Evolutionary conservation across 1,140 invertebrate genomes (phyloP), one percentile per base, ranked within the genome.

Genomic region (Pseudomyrmex pallidus): DNA sequence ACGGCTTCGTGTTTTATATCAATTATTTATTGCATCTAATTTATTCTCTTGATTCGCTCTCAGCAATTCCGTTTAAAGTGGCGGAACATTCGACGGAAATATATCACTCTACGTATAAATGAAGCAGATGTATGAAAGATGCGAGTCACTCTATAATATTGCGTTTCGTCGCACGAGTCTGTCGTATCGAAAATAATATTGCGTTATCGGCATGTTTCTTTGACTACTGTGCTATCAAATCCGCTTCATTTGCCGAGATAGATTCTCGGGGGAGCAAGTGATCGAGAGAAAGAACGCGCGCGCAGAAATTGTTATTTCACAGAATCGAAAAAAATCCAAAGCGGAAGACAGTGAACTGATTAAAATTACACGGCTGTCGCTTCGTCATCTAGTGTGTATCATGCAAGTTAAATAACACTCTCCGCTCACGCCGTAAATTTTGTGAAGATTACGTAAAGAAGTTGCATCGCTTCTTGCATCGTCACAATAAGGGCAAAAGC

Each of bases 301-400:
- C 4, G 35, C 25, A 35, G 35, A 2, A 67, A 20, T 56, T n/a
- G 56, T 87, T 87, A 48, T 73, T 20, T 70, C 35, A 56, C 35
- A 56, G 54, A 20, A 72, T 67, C 70, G 10, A 22, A 64, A 61
- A 61, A 88, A 87, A 87, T 82, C 56, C 25, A 54, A 35, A 61
- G 13, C 22, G 86, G 50, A 73, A 82, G 87, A 57, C 64, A 57
- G 83, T 52, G 35, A 2, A 7, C 35, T 35, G 64, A 67, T 87
- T 73, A 77, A 76, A 85, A 82, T 72, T 22, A 68, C 61, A 84
- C 54, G 35, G 64, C 50, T 56, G 54, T 86, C 61, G 25, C 17
- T 70, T 68, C 52, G 77, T 74, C 50, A 67, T 74, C n/a, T 74
- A 17, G 17, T 25, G 46, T 66, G 54, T 61, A 50, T 83, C 22